Evolutionary conservation across 2,888 invertebrate genomes (phyloP), one percentile per base, ranked within the genome.

Genomic region (Spodoptera exigua): DNA sequence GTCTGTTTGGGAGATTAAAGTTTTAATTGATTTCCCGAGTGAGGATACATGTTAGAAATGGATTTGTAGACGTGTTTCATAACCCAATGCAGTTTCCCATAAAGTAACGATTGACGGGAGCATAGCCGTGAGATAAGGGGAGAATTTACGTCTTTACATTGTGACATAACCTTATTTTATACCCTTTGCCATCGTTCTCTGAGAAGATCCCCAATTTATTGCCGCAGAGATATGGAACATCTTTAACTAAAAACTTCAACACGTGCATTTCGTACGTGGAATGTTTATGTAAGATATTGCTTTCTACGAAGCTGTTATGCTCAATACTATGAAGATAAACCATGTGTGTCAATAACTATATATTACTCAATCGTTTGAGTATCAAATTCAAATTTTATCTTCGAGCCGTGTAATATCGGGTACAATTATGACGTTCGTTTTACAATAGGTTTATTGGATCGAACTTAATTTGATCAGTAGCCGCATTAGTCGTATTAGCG

Each of bases 81-180:
- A 57, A 61, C 35, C 52, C 52, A 35, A 12, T 65, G 62, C 62
- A 72, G 60, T 61, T 76, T 65, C 51, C 55, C 58, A 63, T 69
- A 68, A 65, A 62, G 49, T 18, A 61, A 57, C 63, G 61, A 63
- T 76, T 73, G 66, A 63, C 60, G 68, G 52, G 16, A 62, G 37
- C 48, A 60, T 57, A 69, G 48, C 63, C 52, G 53, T 63, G 61
- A 76, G 77, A 81, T 80, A 82, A 77, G 71, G 52, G 67, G 62
- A 68, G 65, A 79, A 80, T 80, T 78, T 79, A 74, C 70, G 56
- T 34, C 49, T 74, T 70, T 72, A 72, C 76, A 71, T 47, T 75
- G 78, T 68, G 55, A 52, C 61, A 79, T 82, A 81, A 79, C 80
- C 73, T 72, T 80, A 74, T 72, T 80, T 81, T 80, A 82, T 78